Evolutionary conservation across 2,797 vertebrate genomes (phyloP).

Genomic region (Myotis pilosus): DNA sequence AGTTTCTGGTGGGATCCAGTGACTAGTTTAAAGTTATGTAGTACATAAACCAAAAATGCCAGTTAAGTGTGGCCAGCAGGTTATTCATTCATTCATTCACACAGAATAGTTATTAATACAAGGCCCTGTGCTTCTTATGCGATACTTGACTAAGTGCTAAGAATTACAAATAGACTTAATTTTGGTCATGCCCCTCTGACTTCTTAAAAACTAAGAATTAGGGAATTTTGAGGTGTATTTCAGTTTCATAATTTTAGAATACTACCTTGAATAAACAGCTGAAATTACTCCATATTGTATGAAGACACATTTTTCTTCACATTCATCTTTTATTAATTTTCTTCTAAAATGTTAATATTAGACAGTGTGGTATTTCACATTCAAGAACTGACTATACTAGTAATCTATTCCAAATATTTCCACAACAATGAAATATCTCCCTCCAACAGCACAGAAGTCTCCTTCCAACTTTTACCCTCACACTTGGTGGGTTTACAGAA

Average conservation of each 20-base stretch:
- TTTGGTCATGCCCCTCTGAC: slow-evolving; percentile 4
- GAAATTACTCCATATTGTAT: slow-evolving; percentile 47
- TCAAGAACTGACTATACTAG: slow-evolving; percentile 39
- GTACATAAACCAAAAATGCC: slow-evolving; percentile 24
- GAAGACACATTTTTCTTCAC: slow-evolving; percentile 5
- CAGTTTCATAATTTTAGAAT: slow-evolving; percentile 12
- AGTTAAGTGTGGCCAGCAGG: background rate
- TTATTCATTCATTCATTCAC: slow-evolving; percentile 39
- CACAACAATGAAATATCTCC: slow-evolving; percentile 45
- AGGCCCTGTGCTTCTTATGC: background rate
- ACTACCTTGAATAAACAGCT: slow-evolving; percentile 38
- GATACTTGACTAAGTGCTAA: background rate
- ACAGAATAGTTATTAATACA: slow-evolving; percentile 24
- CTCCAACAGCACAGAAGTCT: slow-evolving; percentile 49
- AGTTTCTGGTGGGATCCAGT: background rate
- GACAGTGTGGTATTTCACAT: slow-evolving; percentile 61
- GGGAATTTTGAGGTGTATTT: background rate
- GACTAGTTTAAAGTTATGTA: slow-evolving; percentile 39
- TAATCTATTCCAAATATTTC: slow-evolving; percentile 58
- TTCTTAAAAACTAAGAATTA: slow-evolving; percentile 43
- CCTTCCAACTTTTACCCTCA: slow-evolving; percentile 31
- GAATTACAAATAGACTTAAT: slow-evolving; percentile 52
- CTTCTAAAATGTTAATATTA: slow-evolving; percentile 62
- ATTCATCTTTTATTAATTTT: slow-evolving; percentile 68
- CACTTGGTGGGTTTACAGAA: slow-evolving; percentile 38